Conservation (phyloP, 1,140 invertebrate genomes). For the Drosophila persimilis region DNA sequence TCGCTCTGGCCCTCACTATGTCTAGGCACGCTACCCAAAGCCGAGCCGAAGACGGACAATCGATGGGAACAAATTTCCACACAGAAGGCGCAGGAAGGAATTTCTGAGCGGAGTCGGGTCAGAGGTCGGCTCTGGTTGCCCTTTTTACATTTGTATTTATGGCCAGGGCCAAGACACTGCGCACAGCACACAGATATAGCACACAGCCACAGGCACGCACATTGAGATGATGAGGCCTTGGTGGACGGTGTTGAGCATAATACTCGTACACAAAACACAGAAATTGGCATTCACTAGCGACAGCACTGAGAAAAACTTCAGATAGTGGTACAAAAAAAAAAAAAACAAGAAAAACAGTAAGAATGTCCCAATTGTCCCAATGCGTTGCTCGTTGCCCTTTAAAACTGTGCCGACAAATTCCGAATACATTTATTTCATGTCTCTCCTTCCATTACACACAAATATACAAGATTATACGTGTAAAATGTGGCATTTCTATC, state of each 20-base stretch:
- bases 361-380: no score
- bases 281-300: constrained; percentile 31
- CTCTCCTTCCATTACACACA: background rate
- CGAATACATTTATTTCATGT: no score
- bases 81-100: constrained; percentile 6
- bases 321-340: no score
- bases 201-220: background rate
- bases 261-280: constrained; percentile 17
- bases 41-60: constrained; percentile 17
- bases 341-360: no score
- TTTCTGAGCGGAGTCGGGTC: constrained; percentile 27
- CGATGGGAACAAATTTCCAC: constrained; percentile 27
- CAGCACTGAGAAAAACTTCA: constrained; percentile 25
- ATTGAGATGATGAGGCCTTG: constrained; percentile 18
- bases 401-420: no score
- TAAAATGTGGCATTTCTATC: background rate
- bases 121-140: constrained; percentile 52
- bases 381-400: no score
- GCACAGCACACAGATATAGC: constrained; percentile 5
- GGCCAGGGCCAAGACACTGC: constrained; percentile 42
- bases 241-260: constrained; percentile 35
- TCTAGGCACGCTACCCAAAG: constrained; percentile 12
- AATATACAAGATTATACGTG: background rate
- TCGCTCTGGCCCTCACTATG: no score
- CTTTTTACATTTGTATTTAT: constrained; percentile 79